These are phyloP conservation scores for Pseudochirops cupreus DNA, from an alignment of 2,797 vertebrate genomes.

Conservation along the genomic window DNA sequence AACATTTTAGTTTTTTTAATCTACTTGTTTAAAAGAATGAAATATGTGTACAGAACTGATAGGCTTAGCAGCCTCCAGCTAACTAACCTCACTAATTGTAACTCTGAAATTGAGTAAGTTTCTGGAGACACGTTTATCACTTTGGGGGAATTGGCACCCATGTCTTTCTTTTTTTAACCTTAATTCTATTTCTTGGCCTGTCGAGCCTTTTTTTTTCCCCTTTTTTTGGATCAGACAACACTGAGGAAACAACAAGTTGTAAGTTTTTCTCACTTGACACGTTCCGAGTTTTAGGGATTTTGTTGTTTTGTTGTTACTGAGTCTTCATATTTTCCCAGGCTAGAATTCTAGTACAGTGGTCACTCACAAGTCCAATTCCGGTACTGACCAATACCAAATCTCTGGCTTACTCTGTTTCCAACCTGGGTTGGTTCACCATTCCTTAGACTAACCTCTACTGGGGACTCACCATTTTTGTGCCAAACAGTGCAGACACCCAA, in stretches of 20 bases:
- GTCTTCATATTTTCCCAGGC: not conserved
- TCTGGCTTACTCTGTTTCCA: not conserved
- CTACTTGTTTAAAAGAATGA: not conserved
- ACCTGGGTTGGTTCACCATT: not conserved
- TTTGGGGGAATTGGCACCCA: constrained; percentile 9
- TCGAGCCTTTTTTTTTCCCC: not conserved
- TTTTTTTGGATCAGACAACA: constrained; percentile 7
- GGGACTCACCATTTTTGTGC: not conserved
- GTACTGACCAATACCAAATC: not conserved
- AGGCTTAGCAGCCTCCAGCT: not conserved
- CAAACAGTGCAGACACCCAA: not conserved
- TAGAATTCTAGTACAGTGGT: not conserved
- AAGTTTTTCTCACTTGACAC: constrained; percentile 44
- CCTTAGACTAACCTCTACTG: not conserved
- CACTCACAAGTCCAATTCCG: not conserved
- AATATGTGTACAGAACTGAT: not conserved
- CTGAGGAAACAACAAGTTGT: not conserved
- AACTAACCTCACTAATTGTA: not conserved
- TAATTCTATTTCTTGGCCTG: constrained; percentile 33
- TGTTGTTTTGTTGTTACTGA: not conserved
- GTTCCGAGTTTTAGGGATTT: constrained; percentile 33
- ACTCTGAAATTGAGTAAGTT: constrained; percentile 23
- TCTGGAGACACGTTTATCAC: constrained; percentile 2
- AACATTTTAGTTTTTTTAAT: not conserved
- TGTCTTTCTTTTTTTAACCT: not conserved